Base-by-base conservation (phyloP, 2,113 vertebrate genomes). In the Dasypus novemcinctus region DNA sequence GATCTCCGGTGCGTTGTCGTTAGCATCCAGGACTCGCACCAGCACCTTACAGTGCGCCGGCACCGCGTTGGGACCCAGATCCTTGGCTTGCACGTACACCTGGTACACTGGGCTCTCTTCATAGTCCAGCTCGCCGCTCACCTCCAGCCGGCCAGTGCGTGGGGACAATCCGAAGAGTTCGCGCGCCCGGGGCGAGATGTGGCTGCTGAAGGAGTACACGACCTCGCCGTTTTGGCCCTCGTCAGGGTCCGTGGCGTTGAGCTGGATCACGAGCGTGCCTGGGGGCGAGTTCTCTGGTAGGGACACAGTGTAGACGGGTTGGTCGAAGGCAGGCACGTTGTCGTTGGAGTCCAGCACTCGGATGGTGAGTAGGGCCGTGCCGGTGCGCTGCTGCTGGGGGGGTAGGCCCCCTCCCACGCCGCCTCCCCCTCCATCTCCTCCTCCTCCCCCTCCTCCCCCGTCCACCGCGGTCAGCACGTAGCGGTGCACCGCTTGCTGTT, bases 391-490 rank as follows among this genome's bases (percentile, higher is more conserved):
- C 57, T 99, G 99, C 71, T 99, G 94, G 98, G 99, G 98, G 59
- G 95, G 94, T 49, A 95, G 86, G 29, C 96, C 89, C 4, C 75
- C 97, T 78, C 96, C 97, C 71, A 79, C 93, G 8, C 98, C 98
- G 43, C 85, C 96, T 3, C 86, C 96, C 0, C 71, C 95, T 5
- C 63, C 96, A 11, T 11, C 97, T 8, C 72, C 94, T n/a, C 69
- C 97, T 36, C 91, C 97, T 33, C 81, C 97, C 21, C 94, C 97
- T 91, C 98, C 98, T 43, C 99, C 99, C 43, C 99, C 99, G 97
- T 99, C 99, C 97, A 99, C 99, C 36, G 99, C 99, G 2, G 99
- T 99, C 95, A 99, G 98, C 98, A 99, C 99, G 97, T 99, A 99
- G 98, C 99, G 99, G 98, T 99, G 99, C 97, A 99, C 98, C 83